Percentiles rank a stretch among this genome's conserved stretches.
Evolutionary conservation across 2,113 vertebrate genomes (phyloP).

Genomic region (Clarias gariepinus): DNA sequence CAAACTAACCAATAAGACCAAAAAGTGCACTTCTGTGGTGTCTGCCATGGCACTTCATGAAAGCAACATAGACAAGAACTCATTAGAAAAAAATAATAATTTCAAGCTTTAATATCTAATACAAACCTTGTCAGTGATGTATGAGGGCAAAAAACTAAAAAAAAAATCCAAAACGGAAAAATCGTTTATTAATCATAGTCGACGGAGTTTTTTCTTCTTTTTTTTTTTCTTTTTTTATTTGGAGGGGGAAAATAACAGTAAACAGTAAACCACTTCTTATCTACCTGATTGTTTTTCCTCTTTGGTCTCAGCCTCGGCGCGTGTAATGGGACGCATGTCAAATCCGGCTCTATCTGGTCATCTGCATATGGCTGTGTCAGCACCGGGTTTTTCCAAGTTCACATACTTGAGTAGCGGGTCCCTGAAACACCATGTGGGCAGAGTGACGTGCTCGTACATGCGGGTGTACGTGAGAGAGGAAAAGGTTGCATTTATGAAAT

Average conservation of each 20-base stretch:
- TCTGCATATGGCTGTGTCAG: constrained; percentile 51
- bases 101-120: no score
- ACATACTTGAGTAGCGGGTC: constrained; percentile 26
- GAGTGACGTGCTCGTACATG: constrained; percentile 12
- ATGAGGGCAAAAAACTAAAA: no score
- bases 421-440: constrained; percentile 1
- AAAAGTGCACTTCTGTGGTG: no score
- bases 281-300: neutral
- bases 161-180: no score
- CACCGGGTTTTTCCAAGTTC: constrained; percentile 39
- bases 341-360: constrained; percentile 12
- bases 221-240: no score
- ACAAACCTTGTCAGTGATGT: no score
- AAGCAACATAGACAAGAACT: no score
- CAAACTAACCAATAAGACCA: no score
- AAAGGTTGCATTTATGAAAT: constrained; percentile 41
- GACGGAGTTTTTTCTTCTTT: no score
- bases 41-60: no score
- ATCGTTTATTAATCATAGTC: no score
- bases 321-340: neutral
- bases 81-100: no score
- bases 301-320: neutral
- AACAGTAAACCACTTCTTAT: neutral
- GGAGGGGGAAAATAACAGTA: neutral
- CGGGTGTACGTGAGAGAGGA: neutral